These are phyloP conservation scores for Hypomesus transpacificus DNA, from an alignment of 2,113 vertebrate genomes.

Conservation along the genomic window DNA sequence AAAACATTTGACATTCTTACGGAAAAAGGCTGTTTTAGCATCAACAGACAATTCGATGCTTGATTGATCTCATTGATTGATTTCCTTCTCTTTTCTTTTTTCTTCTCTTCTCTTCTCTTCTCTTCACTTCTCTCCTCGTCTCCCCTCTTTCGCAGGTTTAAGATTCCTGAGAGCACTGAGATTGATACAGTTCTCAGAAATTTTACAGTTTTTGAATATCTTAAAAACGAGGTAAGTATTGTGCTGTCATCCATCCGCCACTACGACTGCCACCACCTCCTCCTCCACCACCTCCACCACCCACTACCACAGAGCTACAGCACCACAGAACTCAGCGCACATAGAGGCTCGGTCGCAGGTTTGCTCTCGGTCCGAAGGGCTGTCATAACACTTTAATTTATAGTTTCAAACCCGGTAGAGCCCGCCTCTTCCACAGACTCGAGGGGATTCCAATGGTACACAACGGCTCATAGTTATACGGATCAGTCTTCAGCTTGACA, in stretches of 20 bases:
- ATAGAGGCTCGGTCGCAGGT: slow-evolving; percentile 1
- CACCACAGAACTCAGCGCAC: slow-evolving; percentile 4
- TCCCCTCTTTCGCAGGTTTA: slow-evolving; percentile 77
- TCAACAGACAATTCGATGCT: too few relatives aligned
- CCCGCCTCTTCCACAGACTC: too few relatives aligned
- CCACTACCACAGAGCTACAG: background rate
- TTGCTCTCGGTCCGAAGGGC: slow-evolving; percentile 2
- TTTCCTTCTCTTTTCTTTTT: background rate
- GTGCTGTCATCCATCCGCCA: background rate
- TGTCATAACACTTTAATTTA: background rate
- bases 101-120: slow-evolving; percentile 3
- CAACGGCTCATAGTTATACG: too few relatives aligned
- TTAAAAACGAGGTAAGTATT: slow-evolving; percentile 97
- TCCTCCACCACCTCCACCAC: background rate
- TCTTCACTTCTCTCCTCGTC: slow-evolving; percentile 7
- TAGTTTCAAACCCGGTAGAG: background rate
- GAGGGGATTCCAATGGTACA: too few relatives aligned
- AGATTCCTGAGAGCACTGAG: slow-evolving; percentile 98
- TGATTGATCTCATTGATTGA: too few relatives aligned
- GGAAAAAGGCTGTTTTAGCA: too few relatives aligned
- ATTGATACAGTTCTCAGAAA: slow-evolving; percentile 99
- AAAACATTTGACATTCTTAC: too few relatives aligned
- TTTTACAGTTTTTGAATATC: slow-evolving; percentile 99
- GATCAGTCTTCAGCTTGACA: background rate
- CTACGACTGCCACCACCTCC: background rate